Conservation (phyloP, 2,797 vertebrate genomes). For the Nannoperca australis region DNA sequence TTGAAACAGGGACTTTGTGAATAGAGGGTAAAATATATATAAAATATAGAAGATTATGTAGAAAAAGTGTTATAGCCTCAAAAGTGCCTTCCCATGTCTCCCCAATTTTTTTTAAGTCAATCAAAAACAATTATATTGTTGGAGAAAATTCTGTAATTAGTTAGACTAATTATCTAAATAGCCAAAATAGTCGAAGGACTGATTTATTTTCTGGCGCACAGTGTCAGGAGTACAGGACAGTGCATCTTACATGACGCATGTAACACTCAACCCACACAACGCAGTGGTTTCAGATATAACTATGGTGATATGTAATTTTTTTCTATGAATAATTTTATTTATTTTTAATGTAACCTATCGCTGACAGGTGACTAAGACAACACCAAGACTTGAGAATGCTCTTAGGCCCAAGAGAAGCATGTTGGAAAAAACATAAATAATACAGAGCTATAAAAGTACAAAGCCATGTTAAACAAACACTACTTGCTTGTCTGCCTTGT, state of each 20-base stretch:
- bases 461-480: background rate
- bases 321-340: background rate
- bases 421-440: constrained; percentile 18
- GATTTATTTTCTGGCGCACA: background rate
- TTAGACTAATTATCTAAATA: background rate
- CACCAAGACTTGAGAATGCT: background rate
- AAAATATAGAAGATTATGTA: background rate
- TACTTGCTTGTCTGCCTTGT: constrained; percentile 2
- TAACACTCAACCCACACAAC: constrained; percentile 8
- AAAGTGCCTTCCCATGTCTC: background rate
- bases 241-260: constrained; percentile 7
- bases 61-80: background rate
- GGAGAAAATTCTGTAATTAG: background rate
- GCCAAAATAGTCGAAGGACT: background rate
- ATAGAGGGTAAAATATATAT: constrained; percentile 16
- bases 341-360: background rate
- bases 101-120: background rate
- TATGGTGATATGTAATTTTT: background rate
- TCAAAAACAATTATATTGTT: background rate
- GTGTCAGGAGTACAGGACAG: background rate
- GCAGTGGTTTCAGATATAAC: background rate
- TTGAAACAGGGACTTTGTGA: background rate
- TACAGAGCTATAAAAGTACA: background rate
- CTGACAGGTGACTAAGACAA: background rate
- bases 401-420: background rate